These are phyloP conservation scores for Calypte anna DNA, from an alignment of 2,113 vertebrate genomes.

Conservation along the genomic window DNA sequence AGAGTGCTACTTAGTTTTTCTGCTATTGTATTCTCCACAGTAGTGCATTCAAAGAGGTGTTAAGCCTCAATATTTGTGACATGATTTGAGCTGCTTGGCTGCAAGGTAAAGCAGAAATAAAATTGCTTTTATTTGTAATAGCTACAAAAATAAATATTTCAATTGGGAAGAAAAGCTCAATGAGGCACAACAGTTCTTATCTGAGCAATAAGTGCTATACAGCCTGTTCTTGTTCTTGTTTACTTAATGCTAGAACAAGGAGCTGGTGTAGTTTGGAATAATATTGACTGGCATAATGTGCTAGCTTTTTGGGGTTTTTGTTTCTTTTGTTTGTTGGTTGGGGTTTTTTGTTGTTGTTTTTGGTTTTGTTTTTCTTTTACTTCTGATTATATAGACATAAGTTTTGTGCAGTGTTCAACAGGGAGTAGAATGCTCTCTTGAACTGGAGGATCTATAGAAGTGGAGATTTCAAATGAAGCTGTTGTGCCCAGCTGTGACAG, in stretches of 20 bases:
- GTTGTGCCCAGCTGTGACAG: neutral
- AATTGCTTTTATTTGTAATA: neutral
- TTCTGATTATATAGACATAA: neutral
- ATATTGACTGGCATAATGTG: neutral
- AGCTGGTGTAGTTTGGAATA: neutral
- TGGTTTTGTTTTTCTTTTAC: neutral
- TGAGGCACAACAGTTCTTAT: neutral
- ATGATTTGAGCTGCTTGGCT: neutral
- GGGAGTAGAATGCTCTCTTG: neutral
- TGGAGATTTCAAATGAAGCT: neutral
- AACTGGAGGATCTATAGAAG: neutral
- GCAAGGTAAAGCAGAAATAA: neutral
- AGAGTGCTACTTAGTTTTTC: neutral
- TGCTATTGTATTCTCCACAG: neutral
- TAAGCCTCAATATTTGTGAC: neutral
- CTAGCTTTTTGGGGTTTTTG: neutral
- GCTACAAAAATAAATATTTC: neutral
- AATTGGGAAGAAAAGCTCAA: neutral
- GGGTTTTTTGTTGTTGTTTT: no score
- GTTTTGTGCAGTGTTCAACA: neutral
- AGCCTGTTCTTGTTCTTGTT: neutral
- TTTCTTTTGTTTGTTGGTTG: no score
- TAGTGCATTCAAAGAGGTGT: neutral
- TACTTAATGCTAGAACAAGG: neutral
- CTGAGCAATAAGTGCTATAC: neutral